Evolutionary conservation across 2,888 invertebrate genomes (phyloP).

Genomic region (Microdon myrmicae): DNA sequence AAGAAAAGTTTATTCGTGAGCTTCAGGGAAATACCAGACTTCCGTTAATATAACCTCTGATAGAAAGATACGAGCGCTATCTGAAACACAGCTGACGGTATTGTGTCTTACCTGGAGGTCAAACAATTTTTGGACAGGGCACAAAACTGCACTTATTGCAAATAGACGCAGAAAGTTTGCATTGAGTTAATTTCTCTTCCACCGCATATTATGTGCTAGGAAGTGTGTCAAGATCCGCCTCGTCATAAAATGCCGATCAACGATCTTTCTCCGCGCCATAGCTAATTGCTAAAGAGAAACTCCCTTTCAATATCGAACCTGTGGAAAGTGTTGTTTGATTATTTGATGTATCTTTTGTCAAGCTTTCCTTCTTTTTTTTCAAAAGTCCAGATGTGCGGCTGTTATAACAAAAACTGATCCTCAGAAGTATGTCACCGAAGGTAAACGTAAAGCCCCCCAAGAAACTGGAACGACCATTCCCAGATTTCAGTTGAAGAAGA

Average conservation of each 20-base stretch:
- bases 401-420: slow-evolving; percentile 40
- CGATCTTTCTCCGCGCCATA: slow-evolving; percentile 9
- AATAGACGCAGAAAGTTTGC: too few relatives aligned
- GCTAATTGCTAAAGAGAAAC: slow-evolving; percentile 46
- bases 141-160: too few relatives aligned
- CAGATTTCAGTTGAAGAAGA: too few relatives aligned
- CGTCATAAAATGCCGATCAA: slow-evolving; percentile 6
- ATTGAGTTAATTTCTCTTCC: slow-evolving; percentile 31
- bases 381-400: slow-evolving; percentile 27
- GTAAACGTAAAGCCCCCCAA: too few relatives aligned
- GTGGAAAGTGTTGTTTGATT: slow-evolving; percentile 40
- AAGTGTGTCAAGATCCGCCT: slow-evolving; percentile 46
- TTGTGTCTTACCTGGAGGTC: too few relatives aligned
- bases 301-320: slow-evolving; percentile 41
- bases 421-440: slow-evolving; percentile 34
- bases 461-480: too few relatives aligned
- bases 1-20: too few relatives aligned
- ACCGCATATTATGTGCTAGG: slow-evolving; percentile 7
- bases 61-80: too few relatives aligned
- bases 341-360: slow-evolving; percentile 34
- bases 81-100: too few relatives aligned
- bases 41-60: too few relatives aligned
- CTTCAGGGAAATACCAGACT: too few relatives aligned
- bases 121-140: too few relatives aligned
- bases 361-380: slow-evolving; percentile 3